These are phyloP conservation scores for Seriola aureovittata DNA, from an alignment of 2,113 vertebrate species.

Conservation along the genomic window DNA sequence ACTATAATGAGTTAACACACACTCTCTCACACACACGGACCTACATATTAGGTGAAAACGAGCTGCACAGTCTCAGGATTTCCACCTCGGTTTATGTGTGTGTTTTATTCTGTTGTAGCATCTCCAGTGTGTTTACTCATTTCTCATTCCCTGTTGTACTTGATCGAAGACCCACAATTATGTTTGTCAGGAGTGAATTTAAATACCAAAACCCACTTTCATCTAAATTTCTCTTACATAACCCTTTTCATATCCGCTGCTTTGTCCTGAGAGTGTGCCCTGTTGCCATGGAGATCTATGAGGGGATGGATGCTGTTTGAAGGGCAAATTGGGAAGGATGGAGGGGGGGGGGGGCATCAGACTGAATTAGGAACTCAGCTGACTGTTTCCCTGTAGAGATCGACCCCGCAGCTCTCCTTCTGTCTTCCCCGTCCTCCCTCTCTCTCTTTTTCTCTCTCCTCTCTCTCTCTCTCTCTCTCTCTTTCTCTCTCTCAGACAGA, in stretches of 20 bases:
- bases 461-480: neutral
- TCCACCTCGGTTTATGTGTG: constrained; percentile 11
- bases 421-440: constrained; percentile 15
- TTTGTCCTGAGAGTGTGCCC: constrained; percentile 60
- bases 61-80: constrained; percentile 5
- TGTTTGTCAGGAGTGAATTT: constrained; percentile 49
- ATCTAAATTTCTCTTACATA: constrained; percentile 63
- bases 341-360: constrained; percentile 21
- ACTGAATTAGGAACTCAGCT: constrained; percentile 54
- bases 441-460: neutral
- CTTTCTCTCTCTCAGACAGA: no score
- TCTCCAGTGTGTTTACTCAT: constrained; percentile 42
- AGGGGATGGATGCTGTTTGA: constrained; percentile 67
- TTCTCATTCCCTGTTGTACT: constrained; percentile 28
- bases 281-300: constrained; percentile 70
- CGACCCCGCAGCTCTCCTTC: constrained; percentile 46
- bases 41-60: neutral
- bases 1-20: constrained; percentile 2
- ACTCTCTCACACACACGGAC: neutral
- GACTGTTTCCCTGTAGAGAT: constrained; percentile 30
- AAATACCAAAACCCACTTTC: constrained; percentile 47
- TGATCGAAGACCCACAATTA: constrained; percentile 54
- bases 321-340: constrained; percentile 58
- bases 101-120: constrained; percentile 28
- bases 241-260: constrained; percentile 60